Evolutionary conservation across 2,113 vertebrate species (phyloP).

Genomic region (Gallinago media): DNA sequence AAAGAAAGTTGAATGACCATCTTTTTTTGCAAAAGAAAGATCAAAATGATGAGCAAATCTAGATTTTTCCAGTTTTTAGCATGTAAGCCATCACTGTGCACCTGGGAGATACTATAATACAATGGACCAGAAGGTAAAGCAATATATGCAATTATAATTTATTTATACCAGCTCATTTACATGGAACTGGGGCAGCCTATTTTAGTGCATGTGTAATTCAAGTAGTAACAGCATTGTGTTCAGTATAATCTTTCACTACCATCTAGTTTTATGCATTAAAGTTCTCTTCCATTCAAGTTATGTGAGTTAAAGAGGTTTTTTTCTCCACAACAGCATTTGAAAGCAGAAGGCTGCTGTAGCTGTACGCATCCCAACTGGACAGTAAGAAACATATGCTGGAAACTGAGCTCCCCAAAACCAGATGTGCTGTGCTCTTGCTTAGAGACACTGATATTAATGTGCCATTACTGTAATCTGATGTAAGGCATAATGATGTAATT

Average conservation of each 20-base stretch:
- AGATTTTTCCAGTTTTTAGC: neutral
- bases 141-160: neutral
- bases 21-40: neutral
- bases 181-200: neutral
- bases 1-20: neutral
- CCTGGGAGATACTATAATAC: neutral
- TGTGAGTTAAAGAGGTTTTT: neutral
- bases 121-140: neutral
- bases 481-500: neutral
- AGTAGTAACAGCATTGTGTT: neutral
- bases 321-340: neutral
- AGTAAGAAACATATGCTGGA: neutral
- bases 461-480: neutral
- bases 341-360: neutral
- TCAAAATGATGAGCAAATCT: neutral
- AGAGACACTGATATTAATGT: neutral
- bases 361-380: neutral
- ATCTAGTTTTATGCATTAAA: neutral
- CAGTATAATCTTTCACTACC: neutral
- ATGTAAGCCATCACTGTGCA: too few relatives aligned
- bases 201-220: neutral
- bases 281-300: neutral
- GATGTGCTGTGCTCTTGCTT: neutral
- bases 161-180: neutral
- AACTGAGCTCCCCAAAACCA: neutral